phyloP scores from a whole-genome alignment of 2,888 invertebrate species.

The Scelioninae gen. 1 region DNA sequence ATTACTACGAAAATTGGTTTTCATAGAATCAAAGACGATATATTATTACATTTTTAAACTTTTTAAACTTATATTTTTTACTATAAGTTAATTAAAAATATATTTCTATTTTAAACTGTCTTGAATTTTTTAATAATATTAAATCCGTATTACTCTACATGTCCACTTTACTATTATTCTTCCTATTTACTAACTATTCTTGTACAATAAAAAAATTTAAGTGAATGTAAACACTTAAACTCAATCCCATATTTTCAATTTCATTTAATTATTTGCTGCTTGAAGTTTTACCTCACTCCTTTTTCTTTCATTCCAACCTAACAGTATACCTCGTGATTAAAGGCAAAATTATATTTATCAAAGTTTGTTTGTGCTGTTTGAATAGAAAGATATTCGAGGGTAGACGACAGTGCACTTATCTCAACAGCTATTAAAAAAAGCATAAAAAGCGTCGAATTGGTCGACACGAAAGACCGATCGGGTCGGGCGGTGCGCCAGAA shows the following conservation, averaged over 20 bases:
- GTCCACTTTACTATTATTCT: background rate
- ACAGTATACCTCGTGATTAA: constrained; percentile 5
- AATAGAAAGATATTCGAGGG: constrained; percentile 57
- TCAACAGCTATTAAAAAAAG: constrained; percentile 56
- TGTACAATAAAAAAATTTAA: background rate
- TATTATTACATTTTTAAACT: too few relatives aligned
- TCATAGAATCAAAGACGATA: too few relatives aligned
- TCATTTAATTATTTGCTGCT: constrained; percentile 9
- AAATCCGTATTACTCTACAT: background rate
- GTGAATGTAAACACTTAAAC: background rate
- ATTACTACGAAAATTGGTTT: too few relatives aligned
- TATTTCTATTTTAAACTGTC: too few relatives aligned
- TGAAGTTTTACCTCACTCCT: background rate
- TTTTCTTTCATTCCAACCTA: background rate
- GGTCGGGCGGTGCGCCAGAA: constrained; percentile 70
- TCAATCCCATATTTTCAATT: constrained; percentile 1
- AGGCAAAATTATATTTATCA: constrained; percentile 44
- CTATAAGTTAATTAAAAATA: too few relatives aligned
- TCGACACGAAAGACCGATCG: constrained; percentile 59
- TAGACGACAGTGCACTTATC: constrained; percentile 60
- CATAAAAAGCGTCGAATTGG: constrained; percentile 55
- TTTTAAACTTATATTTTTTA: too few relatives aligned
- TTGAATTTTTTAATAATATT: background rate
- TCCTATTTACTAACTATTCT: too few relatives aligned
- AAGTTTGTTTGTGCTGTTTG: constrained; percentile 51